A percentile compares a stretch with the other conserved stretches of the same genome.
Evolutionary conservation across 1,140 invertebrate species (phyloP).

Genomic region (Micrasema longulum): DNA sequence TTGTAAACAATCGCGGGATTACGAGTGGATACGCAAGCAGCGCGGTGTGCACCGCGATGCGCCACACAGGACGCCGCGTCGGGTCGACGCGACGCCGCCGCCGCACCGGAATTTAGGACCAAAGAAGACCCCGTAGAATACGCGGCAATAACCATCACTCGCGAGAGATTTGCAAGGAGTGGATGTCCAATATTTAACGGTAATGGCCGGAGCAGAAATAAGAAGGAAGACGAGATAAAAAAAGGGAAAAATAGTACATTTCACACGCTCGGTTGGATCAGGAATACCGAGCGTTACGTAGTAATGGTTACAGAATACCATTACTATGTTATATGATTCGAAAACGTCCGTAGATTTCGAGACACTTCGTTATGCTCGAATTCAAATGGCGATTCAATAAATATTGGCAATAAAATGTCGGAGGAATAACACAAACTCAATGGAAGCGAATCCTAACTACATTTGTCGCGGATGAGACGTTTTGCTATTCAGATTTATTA

Average conservation of each 20-base stretch:
- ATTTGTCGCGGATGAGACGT: slow-evolving; percentile 3
- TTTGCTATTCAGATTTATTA: neutral
- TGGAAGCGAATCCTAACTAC: neutral
- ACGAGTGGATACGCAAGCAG: neutral
- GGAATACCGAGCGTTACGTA: slow-evolving; percentile 1
- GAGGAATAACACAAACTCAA: slow-evolving; percentile 4
- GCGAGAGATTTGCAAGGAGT: slow-evolving; percentile 14
- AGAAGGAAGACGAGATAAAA: neutral
- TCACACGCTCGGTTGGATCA: slow-evolving; percentile 11
- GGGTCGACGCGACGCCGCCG: neutral
- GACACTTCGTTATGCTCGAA: slow-evolving; percentile 16
- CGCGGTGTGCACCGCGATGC: neutral
- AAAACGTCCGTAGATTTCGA: slow-evolving; percentile 1
- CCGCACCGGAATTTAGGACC: neutral
- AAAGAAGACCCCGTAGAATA: neutral
- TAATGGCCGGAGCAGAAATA: slow-evolving; percentile 1
- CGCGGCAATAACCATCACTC: slow-evolving; percentile 11
- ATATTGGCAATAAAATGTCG: slow-evolving; percentile 31
- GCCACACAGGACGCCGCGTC: neutral
- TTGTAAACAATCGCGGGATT: neutral
- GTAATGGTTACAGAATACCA: neutral
- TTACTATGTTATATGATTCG: neutral
- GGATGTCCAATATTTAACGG: slow-evolving; percentile 20
- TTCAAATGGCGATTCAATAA: slow-evolving; percentile 18
- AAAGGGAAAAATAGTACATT: slow-evolving; percentile 4